phyloP scores from a whole-genome alignment of 2,888 invertebrate genomes.

The Megastigmus dorsalis region DNA sequence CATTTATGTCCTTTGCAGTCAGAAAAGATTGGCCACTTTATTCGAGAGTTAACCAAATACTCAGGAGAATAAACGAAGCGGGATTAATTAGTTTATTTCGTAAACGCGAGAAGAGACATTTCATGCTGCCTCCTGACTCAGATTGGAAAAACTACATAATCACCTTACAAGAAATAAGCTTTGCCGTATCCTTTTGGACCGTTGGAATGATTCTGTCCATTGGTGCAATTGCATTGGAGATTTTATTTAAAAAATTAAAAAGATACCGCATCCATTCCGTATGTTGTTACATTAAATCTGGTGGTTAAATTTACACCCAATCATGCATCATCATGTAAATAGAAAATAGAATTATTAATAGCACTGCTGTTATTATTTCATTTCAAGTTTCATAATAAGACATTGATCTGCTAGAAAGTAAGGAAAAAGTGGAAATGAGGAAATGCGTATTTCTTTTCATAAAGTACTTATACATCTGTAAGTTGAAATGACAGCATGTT shows the following conservation, averaged over 20 bases:
- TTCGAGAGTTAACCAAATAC: conserved; percentile 4
- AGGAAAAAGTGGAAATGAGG: no score
- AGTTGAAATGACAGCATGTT: no score
- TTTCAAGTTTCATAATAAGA: no score
- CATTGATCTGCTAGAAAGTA: no score
- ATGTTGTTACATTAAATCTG: no score
- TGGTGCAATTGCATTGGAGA: background rate
- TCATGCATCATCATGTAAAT: no score
- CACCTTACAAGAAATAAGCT: background rate
- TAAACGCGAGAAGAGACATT: background rate
- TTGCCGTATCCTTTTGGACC: background rate
- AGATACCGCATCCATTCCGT: no score
- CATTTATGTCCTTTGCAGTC: background rate
- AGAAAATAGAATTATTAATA: no score
- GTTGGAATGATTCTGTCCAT: background rate
- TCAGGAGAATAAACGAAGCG: background rate
- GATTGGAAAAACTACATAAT: background rate
- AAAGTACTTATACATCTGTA: no score
- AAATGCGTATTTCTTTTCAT: no score
- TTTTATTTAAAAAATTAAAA: background rate
- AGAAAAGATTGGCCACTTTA: conserved; percentile 7
- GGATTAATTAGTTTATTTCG: conserved; percentile 4
- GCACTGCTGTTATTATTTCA: no score
- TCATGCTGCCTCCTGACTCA: background rate
- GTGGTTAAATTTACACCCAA: no score